Conservation (phyloP, 2,888 invertebrate species). For the Stegophylla sp. region DNA sequence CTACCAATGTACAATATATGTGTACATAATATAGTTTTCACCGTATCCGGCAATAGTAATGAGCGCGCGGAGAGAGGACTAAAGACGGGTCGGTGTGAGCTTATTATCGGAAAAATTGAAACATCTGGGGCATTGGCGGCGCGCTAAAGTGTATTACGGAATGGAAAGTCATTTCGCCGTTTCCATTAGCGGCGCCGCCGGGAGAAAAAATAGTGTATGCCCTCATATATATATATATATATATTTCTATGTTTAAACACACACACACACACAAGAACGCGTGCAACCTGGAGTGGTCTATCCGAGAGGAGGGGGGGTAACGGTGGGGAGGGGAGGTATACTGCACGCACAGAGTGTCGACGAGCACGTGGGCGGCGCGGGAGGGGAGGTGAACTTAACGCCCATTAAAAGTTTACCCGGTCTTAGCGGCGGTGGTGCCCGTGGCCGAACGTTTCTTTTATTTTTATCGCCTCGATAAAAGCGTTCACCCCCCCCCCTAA, state of each 20-base stretch:
- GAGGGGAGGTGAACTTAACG: slow-evolving; percentile 32
- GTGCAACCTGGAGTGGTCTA: slow-evolving; percentile 2
- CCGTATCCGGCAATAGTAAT: background rate
- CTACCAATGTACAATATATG: no score
- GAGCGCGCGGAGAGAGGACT: background rate
- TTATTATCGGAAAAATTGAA: slow-evolving; percentile 49
- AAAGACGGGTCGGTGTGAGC: background rate
- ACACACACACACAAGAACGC: background rate
- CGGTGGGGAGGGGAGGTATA: background rate
- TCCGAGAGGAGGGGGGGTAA: no score
- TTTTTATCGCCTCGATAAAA: slow-evolving; percentile 50
- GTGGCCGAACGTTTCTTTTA: slow-evolving; percentile 21
- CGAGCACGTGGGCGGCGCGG: background rate
- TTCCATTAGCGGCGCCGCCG: slow-evolving; percentile 44
- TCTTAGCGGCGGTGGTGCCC: slow-evolving; percentile 28
- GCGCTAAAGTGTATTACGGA: slow-evolving; percentile 37
- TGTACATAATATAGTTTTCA: no score
- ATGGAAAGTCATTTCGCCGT: slow-evolving; percentile 51
- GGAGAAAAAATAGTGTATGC: slow-evolving; percentile 14
- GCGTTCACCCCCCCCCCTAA: background rate
- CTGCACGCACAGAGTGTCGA: background rate
- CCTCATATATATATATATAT: no score
- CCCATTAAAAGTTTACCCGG: slow-evolving; percentile 55
- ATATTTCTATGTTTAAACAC: no score
- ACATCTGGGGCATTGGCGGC: slow-evolving; percentile 42